A percentile compares a stretch with the other conserved stretches of the same genome.
phyloP scores from a whole-genome alignment of 2,113 vertebrate species.

The Sinocyclocheilus grahami region DNA sequence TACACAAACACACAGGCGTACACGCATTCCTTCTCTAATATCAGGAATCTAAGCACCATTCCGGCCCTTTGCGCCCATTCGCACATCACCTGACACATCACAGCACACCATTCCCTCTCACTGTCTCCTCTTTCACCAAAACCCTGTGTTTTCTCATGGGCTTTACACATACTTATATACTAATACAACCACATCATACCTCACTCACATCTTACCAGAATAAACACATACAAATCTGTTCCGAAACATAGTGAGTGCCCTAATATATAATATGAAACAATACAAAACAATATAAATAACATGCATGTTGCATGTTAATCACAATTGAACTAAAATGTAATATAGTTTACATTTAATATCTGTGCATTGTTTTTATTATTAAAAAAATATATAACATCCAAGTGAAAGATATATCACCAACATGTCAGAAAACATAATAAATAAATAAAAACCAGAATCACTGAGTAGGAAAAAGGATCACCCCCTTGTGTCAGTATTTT shows the following conservation, averaged over 20 bases:
- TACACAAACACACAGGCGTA: neutral
- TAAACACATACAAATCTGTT: neutral
- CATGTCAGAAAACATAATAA: no score
- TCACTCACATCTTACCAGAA: conserved; percentile 33
- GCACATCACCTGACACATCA: conserved; percentile 10
- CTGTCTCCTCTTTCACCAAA: conserved; percentile 1
- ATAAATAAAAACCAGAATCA: no score
- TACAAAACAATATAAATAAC: neutral
- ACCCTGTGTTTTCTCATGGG: neutral
- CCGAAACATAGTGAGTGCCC: neutral
- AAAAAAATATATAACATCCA: neutral
- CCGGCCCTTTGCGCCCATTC: neutral
- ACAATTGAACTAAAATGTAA: neutral
- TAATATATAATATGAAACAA: neutral
- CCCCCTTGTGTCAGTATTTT: no score
- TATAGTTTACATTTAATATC: neutral
- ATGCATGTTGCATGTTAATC: neutral
- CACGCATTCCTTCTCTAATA: conserved; percentile 5
- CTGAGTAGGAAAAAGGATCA: no score
- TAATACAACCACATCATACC: conserved; percentile 35
- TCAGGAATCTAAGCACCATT: neutral
- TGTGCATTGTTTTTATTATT: neutral
- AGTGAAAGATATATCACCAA: no score
- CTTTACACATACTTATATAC: neutral
- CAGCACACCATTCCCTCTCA: neutral